Evolutionary conservation across 2,888 invertebrate species (phyloP).

Genomic region (Spatulosminthurus flaviceps): DNA sequence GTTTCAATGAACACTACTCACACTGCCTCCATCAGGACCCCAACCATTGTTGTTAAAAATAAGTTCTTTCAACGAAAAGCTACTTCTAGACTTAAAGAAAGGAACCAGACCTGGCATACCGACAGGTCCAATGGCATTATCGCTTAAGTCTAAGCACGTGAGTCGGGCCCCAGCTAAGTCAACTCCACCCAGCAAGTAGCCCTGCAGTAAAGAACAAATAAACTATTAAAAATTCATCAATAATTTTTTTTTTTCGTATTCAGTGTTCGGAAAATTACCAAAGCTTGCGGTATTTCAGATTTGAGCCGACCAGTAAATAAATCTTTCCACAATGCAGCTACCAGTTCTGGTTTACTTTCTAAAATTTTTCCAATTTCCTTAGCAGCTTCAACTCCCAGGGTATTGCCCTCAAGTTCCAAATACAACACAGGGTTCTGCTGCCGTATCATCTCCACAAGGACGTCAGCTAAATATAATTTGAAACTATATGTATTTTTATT

Average conservation of each 20-base stretch:
- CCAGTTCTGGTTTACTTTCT: constrained; percentile 78
- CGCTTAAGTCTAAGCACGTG: constrained; percentile 88
- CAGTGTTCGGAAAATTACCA: constrained; percentile 70
- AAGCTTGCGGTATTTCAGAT: constrained; percentile 90
- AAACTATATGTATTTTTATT: too few relatives aligned
- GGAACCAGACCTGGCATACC: constrained; percentile 88
- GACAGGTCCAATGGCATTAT: constrained; percentile 96
- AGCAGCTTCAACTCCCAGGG: constrained; percentile 89
- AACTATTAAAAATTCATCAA: background rate
- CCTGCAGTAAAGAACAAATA: constrained; percentile 66
- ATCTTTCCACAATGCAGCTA: constrained; percentile 90
- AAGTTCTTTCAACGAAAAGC: constrained; percentile 83
- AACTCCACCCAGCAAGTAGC: constrained; percentile 81
- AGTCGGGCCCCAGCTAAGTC: constrained; percentile 81
- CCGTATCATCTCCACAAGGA: constrained; percentile 80
- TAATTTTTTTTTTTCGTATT: background rate
- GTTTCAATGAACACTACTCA: constrained; percentile 60
- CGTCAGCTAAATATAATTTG: constrained; percentile 70
- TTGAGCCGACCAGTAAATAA: constrained; percentile 96
- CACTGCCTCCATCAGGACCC: constrained; percentile 86
- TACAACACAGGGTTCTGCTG: constrained; percentile 75
- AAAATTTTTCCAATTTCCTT: constrained; percentile 83
- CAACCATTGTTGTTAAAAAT: constrained; percentile 94
- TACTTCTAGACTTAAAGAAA: constrained; percentile 82
- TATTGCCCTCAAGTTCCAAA: constrained; percentile 90